phyloP scores from a whole-genome alignment of 2,888 invertebrate species.

The Eulithis testata region DNA sequence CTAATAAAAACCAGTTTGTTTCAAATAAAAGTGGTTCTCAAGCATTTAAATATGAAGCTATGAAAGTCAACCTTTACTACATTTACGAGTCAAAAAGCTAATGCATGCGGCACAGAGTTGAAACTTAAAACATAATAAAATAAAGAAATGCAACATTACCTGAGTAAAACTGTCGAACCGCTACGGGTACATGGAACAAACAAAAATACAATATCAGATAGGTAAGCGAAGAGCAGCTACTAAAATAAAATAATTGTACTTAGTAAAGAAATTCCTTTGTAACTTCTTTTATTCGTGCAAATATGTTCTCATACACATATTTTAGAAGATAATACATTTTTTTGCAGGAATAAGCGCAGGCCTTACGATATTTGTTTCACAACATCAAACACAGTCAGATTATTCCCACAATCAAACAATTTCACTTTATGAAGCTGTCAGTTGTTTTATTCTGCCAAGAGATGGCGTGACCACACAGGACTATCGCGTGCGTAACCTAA shows the following conservation, averaged over 20 bases:
- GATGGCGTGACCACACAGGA: constrained; percentile 24
- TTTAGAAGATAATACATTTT: too few species aligned
- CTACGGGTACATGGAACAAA: constrained; percentile 83
- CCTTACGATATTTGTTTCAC: neutral
- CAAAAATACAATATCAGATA: constrained; percentile 55
- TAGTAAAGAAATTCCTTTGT: too few species aligned
- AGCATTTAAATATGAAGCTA: too few species aligned
- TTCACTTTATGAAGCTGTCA: neutral
- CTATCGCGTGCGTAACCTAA: constrained; percentile 24
- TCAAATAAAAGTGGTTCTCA: too few species aligned
- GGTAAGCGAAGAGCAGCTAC: constrained; percentile 20
- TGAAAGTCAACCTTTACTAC: too few species aligned
- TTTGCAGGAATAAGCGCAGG: too few species aligned
- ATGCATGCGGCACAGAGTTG: neutral
- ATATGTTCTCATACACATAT: too few species aligned
- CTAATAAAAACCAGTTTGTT: too few species aligned
- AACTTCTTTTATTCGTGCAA: neutral
- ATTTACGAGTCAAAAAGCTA: neutral
- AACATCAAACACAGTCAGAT: neutral
- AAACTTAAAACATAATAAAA: constrained; percentile 1
- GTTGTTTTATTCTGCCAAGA: constrained; percentile 15
- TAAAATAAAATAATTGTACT: neutral
- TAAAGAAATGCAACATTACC: constrained; percentile 57
- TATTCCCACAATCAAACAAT: neutral
- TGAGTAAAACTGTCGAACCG: constrained; percentile 81